phyloP scores from a whole-genome alignment of 2,797 vertebrate species.

The Acestrorhynchus altus region DNA sequence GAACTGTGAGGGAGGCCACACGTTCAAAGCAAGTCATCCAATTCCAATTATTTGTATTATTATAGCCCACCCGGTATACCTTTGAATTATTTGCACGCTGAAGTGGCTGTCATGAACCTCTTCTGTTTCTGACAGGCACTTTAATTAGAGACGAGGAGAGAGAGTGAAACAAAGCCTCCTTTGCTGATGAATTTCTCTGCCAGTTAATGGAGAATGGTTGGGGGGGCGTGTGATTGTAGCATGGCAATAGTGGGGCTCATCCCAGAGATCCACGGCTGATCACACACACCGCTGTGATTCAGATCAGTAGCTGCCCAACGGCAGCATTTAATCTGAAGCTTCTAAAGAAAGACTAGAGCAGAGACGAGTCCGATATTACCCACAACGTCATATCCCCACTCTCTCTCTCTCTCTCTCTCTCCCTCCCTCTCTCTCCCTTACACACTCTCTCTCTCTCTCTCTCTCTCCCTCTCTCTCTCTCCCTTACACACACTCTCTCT shows the following conservation, averaged over 20 bases:
- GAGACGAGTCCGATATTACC: constrained; percentile 24
- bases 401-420: constrained; percentile 30
- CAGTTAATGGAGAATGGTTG: constrained; percentile 13
- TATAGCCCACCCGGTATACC: constrained; percentile 17
- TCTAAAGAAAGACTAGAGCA: not conserved
- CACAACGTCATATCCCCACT: constrained; percentile 12
- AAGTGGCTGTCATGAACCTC: constrained; percentile 30
- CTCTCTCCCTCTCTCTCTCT: constrained; percentile 1
- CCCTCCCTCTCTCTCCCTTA: constrained; percentile 8
- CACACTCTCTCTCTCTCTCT: not conserved
- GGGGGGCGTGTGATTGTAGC: not conserved
- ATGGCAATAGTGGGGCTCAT: not conserved
- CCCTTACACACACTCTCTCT: not conserved
- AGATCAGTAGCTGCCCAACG: constrained; percentile 11
- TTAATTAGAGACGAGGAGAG: constrained; percentile 10
- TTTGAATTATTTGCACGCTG: constrained; percentile 38
- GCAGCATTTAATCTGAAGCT: constrained; percentile 27
- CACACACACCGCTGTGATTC: not conserved
- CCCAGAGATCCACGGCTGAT: not conserved
- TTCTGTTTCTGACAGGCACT: constrained; percentile 26
- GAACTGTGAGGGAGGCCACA: constrained; percentile 8
- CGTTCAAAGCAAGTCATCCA: constrained; percentile 15
- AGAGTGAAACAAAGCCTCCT: not conserved
- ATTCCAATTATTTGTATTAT: constrained; percentile 34
- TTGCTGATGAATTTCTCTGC: constrained; percentile 15